phyloP scores from a whole-genome alignment of 2,888 invertebrate genomes.

The Caenorhabditis panamensis region DNA sequence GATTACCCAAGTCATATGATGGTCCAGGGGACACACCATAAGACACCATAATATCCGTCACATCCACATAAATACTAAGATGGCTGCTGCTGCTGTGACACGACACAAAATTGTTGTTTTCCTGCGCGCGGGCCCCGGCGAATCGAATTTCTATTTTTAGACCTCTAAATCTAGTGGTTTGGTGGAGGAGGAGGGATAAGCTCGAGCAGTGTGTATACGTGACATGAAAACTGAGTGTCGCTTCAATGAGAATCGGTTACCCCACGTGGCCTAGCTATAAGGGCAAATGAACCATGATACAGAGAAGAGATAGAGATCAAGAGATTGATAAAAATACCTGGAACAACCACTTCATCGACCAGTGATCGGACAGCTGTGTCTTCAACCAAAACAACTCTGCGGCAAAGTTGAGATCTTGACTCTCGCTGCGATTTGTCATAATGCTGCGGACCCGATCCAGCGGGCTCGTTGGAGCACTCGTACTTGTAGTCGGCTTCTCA shows the following conservation, averaged over 20 bases:
- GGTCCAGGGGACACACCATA: neutral
- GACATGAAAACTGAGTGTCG: too few relatives aligned
- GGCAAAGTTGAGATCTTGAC: slow-evolving; percentile 69
- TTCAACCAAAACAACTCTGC: slow-evolving; percentile 78
- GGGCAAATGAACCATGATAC: too few relatives aligned
- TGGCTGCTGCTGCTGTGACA: slow-evolving; percentile 23
- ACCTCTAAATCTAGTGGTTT: neutral
- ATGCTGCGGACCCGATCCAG: slow-evolving; percentile 13
- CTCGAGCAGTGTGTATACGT: neutral
- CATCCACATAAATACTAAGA: slow-evolving; percentile 1
- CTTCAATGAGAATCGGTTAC: too few relatives aligned
- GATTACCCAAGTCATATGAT: neutral
- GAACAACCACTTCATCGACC: slow-evolving; percentile 74
- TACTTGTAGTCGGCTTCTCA: slow-evolving; percentile 28
- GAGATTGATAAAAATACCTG: slow-evolving; percentile 58
- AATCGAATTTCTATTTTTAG: neutral
- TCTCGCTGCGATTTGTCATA: slow-evolving; percentile 2
- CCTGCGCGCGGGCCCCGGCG: slow-evolving; percentile 7
- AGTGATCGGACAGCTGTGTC: slow-evolving; percentile 69
- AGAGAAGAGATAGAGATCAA: neutral
- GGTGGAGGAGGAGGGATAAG: neutral
- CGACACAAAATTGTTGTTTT: slow-evolving; percentile 32
- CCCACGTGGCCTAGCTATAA: too few relatives aligned
- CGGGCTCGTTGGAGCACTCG: slow-evolving; percentile 46
- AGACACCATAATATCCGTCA: neutral